Base-by-base conservation (phyloP, 1,140 invertebrate species). In the Hycleus phaleratus region DNA sequence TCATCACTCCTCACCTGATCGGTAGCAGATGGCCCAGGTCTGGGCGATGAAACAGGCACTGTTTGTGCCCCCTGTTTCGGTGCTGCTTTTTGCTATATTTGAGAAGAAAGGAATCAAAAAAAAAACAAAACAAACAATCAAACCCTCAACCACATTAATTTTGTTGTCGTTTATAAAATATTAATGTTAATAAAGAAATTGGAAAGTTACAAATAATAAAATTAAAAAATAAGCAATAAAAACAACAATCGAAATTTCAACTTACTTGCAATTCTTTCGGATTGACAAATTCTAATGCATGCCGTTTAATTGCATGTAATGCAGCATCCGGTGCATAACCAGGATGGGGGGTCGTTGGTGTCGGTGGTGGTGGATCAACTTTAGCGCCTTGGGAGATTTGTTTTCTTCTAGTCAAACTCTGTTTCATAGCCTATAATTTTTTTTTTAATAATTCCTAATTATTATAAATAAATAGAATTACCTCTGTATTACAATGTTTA, bases 221-320 rank as follows among this genome's bases (percentile, higher is more conserved):
- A 12, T 9, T 32, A 32, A 5, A 32, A 32, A 32, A 7, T 5
- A 32, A 32, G 32, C 32, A 7, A 32, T 32, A 32, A 5, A 32
- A 32, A 5, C 32, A 2, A 32, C 32, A 5, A 32, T 5, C 4
- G 7, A 4, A 32, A 32, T 32, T 7, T 5, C 46, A 52, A 72
- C 73, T 82, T 75, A 92, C 90, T 83, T 91, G 87, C 18, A 93
- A 75, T 73, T 95, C 93, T 71, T 93, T 90, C 1, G 88, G 85
- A 76, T 91, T 93, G 57, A 93, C 85, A 71, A 90, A 91, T 64
- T 95, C 91, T 6, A 89, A 78, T 3, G 95, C 92, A 71, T 97
- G 93, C 64, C 94, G 82, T 71, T 94, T 91, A 45, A 97, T 94
- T 0, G 94, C 94, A 65, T 95, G 90, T 51, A 95, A 81, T n/a